Evolutionary conservation across 2,797 vertebrate genomes (phyloP), one percentile per base, ranked within the genome.

Genomic region (Dermochelys coriacea): DNA sequence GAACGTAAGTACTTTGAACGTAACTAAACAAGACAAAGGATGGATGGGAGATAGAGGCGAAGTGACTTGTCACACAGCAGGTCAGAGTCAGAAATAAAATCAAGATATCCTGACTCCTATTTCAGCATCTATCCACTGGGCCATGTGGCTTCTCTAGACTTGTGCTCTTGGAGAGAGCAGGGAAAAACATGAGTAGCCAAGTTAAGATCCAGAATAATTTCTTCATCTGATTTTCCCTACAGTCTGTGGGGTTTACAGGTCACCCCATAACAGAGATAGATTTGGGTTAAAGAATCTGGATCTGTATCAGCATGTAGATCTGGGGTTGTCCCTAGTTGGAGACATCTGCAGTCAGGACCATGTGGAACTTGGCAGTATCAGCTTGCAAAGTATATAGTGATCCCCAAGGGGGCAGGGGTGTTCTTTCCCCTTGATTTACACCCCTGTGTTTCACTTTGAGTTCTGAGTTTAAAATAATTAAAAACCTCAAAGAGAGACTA

Each of bases 381-480:
- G 25, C 77, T 86, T 57, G 31, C 6, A 83, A 52, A 21, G 14
- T 61, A 34, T 25, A 49, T 8, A 68, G 23, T 2, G 50, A 68
- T 3, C 0, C 1, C 3, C 45, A 3, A 7, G 11, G n/a, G n/a
- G n/a, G 19, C 0, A 18, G 18, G 19, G 9, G 16, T 59, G 61
- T 45, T 19, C 23, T 27, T 47, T 75, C 12, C 41, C 37, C 12
- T 45, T 75, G 41, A 29, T 75, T 75, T 75, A 12, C 25, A 75
- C 41, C 4, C 0, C 5, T 54, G 27, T 31, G 2, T 49, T 87
- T 80, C 37, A 61, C 19, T 51, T 12, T 78, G 45, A 71, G 75
- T 10, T 51, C 1, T 47, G 57, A 2, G 45, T 0, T 3, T 0
- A 1, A 0, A 23, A 75, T 37, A 3, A 68, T n/a, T 55, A 50